phyloP scores from a whole-genome alignment of 2,113 vertebrate species.

The Setophaga coronata region DNA sequence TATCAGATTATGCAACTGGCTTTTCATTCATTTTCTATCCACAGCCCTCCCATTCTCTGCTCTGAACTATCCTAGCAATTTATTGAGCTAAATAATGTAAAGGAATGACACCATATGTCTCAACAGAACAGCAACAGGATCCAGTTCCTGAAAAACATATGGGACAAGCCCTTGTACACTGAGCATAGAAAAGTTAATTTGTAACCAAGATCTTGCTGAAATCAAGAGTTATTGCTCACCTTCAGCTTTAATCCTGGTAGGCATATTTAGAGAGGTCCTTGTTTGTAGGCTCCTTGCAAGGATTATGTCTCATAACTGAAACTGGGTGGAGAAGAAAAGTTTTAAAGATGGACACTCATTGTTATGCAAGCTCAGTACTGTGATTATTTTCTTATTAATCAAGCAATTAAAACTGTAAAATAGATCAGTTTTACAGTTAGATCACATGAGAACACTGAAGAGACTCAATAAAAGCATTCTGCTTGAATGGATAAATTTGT shows the following conservation, averaged over 20 bases:
- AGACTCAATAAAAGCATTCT: neutral
- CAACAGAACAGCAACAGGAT: conserved; percentile 16
- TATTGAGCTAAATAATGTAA: neutral
- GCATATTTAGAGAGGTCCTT: neutral
- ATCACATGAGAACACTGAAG: neutral
- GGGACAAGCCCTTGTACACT: neutral
- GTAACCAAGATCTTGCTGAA: conserved; percentile 42
- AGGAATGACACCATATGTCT: neutral
- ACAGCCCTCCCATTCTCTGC: neutral
- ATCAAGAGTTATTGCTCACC: conserved; percentile 10
- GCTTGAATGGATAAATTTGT: neutral
- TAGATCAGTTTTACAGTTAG: neutral
- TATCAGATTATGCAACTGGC: neutral
- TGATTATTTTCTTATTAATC: neutral
- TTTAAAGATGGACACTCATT: neutral
- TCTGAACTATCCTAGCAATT: neutral
- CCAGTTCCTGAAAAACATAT: conserved; percentile 34
- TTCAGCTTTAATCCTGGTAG: neutral
- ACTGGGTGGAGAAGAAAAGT: neutral
- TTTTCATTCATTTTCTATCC: neutral
- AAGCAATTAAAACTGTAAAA: neutral
- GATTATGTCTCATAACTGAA: neutral
- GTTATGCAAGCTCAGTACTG: neutral
- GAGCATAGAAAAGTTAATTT: conserved; percentile 46
- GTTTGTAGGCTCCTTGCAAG: neutral